Base-by-base conservation (phyloP, 2,888 invertebrate genomes). In the Eledona agricola region DNA sequence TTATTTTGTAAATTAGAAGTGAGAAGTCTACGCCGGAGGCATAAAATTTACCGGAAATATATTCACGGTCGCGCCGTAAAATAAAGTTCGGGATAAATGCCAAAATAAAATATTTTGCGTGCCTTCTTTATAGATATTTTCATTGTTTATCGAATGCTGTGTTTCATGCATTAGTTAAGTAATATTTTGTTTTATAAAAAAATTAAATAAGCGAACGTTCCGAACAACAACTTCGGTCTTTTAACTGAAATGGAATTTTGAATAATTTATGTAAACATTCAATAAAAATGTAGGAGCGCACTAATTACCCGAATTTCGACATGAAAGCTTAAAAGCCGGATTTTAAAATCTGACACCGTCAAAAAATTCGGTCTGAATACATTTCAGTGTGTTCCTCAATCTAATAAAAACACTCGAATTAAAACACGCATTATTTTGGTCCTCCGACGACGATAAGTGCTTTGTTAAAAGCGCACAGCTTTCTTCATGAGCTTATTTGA, bases 11-110 rank as follows among this genome's bases (percentile, higher is more conserved):
- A 40, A 25, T 40, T 13, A 23, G 3, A 23, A 31, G 40, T 40
- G 40, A 35, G 20, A 38, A 47, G 32, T 38, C 46, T 45, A 38
- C 10, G 34, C 34, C 47, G 40, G 16, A 15, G 35, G 38, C 26
- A 53, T 35, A 42, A 52, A 38, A 47, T 34, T 32, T 17, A 5
- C 22, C 16, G 51, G 23, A 11, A 57, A 57, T 57, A 51, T 57
- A 57, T 57, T 57, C 57, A 37, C 51, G 34, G 57, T 57, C 29
- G 51, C 57, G 46, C 46, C 46, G 40, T 20, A 47, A 57, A 57
- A 57, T 54, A 57, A 57, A 53, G 47, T 54, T 54, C 34, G 49
- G 38, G 32, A 57, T 57, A 56, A 52, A 56, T 52, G 51, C n/a
- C 56, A 56, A 28, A 37, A 42, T 40, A 43, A 55, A 55, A 47